Percentiles rank a stretch among this genome's conserved stretches.
phyloP scores from a whole-genome alignment of 2,888 invertebrate species.

The Stratiomys singularior region DNA sequence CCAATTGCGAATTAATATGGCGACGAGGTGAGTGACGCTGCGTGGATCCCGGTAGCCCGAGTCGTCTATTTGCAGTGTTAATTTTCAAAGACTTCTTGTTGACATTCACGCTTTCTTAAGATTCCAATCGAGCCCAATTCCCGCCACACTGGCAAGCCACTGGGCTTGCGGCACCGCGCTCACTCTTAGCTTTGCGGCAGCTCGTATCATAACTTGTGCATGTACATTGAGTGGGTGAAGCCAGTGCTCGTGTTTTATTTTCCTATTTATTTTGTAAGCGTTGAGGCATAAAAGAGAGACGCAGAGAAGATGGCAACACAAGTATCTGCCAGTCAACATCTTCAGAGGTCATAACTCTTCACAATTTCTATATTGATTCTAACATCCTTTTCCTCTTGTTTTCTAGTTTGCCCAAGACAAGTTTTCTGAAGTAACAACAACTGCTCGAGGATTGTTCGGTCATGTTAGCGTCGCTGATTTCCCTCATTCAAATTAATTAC shows the following conservation, averaged over 20 bases:
- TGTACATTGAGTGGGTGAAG: conserved; percentile 30
- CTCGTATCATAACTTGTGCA: background rate
- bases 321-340: conserved; percentile 42
- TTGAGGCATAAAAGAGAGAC: background rate
- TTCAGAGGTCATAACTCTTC: conserved; percentile 48
- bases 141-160: conserved; percentile 12
- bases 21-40: background rate
- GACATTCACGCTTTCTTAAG: conserved; percentile 15
- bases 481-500: conserved; percentile 44
- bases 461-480: conserved; percentile 29
- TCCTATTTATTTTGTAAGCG: background rate
- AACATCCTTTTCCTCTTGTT: conserved; percentile 33
- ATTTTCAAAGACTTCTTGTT: conserved; percentile 7
- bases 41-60: background rate
- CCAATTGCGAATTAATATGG: conserved; percentile 17
- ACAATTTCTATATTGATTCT: conserved; percentile 29
- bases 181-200: background rate
- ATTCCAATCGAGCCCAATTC: conserved; percentile 6
- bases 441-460: background rate
- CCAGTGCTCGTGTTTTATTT: conserved; percentile 6
- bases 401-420: background rate
- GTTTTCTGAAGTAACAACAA: background rate
- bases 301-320: conserved; percentile 21
- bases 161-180: conserved; percentile 7
- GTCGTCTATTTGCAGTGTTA: background rate